phyloP scores from a whole-genome alignment of 2,888 invertebrate species.

The Pristionchus maxplancki region DNA sequence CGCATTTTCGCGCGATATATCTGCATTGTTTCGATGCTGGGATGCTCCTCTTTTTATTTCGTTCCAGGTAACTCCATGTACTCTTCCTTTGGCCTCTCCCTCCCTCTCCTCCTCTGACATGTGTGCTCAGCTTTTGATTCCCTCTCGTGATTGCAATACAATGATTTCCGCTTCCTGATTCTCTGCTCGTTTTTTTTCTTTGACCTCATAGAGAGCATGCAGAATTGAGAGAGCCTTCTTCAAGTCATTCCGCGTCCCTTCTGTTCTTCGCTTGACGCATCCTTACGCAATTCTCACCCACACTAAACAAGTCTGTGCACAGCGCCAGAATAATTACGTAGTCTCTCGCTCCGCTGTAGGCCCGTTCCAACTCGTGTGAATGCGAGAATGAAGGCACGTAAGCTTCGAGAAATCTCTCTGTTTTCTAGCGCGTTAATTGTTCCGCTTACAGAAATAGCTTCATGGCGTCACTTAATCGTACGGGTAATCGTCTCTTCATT shows the following conservation, averaged over 20 bases:
- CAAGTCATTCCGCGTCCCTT: not conserved
- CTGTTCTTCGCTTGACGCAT: not conserved
- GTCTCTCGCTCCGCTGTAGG: not conserved
- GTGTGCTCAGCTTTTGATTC: conserved; percentile 33
- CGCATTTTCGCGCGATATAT: not conserved
- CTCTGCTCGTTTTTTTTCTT: not conserved
- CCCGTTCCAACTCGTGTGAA: not conserved
- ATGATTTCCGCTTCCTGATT: conserved; percentile 32
- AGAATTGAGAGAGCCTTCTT: not conserved
- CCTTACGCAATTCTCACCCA: conserved; percentile 3
- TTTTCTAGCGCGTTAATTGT: not conserved
- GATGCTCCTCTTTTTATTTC: not conserved
- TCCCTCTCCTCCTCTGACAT: not conserved
- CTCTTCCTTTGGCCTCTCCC: not conserved
- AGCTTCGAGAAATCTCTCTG: not conserved
- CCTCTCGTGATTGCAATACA: not conserved
- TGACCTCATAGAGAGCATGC: not conserved
- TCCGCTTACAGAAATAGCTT: too few relatives aligned
- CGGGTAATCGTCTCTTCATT: too few relatives aligned
- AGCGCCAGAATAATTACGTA: not conserved
- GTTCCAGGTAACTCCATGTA: not conserved
- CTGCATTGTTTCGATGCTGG: not conserved
- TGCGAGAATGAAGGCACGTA: not conserved
- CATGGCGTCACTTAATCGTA: too few relatives aligned
- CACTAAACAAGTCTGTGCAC: not conserved